phyloP scores from a whole-genome alignment of 1,140 invertebrate species.

The Drosophila melanica region DNA sequence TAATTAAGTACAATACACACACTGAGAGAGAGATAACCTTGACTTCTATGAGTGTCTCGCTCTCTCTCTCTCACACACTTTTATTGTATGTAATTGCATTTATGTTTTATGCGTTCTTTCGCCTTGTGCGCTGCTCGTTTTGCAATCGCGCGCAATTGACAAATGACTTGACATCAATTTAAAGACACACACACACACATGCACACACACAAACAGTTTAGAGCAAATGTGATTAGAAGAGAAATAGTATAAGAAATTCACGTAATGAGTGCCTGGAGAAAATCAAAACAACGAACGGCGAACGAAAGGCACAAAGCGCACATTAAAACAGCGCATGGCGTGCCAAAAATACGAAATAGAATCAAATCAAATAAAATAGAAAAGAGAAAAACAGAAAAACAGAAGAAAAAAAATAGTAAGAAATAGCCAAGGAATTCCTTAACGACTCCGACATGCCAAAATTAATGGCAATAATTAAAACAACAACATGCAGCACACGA shows the following conservation, averaged over 20 bases:
- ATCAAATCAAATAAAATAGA: constrained; percentile 12
- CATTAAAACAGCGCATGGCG: constrained; percentile 64
- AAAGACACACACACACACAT: constrained; percentile 6
- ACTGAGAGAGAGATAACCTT: constrained; percentile 20
- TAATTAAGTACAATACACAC: constrained; percentile 36
- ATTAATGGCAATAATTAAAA: constrained; percentile 84
- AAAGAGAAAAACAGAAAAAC: too few species aligned
- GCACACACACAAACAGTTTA: neutral
- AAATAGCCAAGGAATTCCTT: constrained; percentile 79
- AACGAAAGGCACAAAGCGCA: constrained; percentile 19
- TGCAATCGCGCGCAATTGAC: constrained; percentile 32
- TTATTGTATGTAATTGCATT: constrained; percentile 43
- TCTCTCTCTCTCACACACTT: neutral
- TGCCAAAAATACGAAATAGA: constrained; percentile 48
- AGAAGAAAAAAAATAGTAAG: constrained; percentile 30
- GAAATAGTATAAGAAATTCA: constrained; percentile 20
- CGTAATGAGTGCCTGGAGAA: constrained; percentile 31
- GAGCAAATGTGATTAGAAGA: constrained; percentile 37
- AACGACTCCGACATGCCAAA: constrained; percentile 83
- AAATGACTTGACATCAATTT: constrained; percentile 54
- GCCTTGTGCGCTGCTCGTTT: neutral
- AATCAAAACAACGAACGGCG: constrained; percentile 20
- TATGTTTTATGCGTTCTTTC: constrained; percentile 35
- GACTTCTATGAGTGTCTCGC: constrained; percentile 17
- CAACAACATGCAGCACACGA: constrained; percentile 68